Evolutionary conservation across 2,797 vertebrate species (phyloP), one percentile per base, ranked within the genome.

Genomic region (Ceryle rudis): DNA sequence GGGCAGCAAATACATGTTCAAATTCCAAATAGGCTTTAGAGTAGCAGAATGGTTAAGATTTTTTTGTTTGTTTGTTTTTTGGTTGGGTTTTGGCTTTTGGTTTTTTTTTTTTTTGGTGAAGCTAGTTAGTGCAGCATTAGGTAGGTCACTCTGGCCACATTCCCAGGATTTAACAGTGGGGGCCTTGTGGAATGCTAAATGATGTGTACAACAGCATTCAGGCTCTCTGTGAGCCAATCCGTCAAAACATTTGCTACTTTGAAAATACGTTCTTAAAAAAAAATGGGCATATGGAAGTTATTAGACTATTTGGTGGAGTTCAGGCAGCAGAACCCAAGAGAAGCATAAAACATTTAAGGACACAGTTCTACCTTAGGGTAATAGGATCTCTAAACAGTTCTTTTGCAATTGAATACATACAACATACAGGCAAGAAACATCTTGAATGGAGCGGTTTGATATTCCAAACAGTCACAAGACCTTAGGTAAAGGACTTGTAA

Each of bases 161-260:
- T 98, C 98, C 98, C 98, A 98, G 98, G 98, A 97, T 98, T 97
- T 98, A 98, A 99, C 98, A 99, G 98, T 98, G 98, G 98, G 97
- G 97, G 98, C 98, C 98, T 99, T 99, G 98, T 99, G 98, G 98
- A 98, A 98, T 98, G 98, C 98, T 98, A 98, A 98, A 98, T 91
- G 98, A 98, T 98, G 98, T 98, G 98, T 98, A 98, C 98, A 98
- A 98, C 97, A 97, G 97, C 96, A 97, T 98, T 98, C 97, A 94
- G 89, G 95, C 97, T 95, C 98, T 98, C 98, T 17, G 75, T 94
- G 96, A 98, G 97, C 97, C 97, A 97, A 98, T 98, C 98, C 97
- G 72, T 98, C 97, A 98, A 98, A 98, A 98, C 97, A 98, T 98
- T 98, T 97, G 96, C 97, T 97, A 97, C 98, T 98, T 98, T 98